Evolutionary conservation across 2,888 invertebrate species (phyloP), one percentile per base, ranked within the genome.

Genomic region (Itoplectis maculator): DNA sequence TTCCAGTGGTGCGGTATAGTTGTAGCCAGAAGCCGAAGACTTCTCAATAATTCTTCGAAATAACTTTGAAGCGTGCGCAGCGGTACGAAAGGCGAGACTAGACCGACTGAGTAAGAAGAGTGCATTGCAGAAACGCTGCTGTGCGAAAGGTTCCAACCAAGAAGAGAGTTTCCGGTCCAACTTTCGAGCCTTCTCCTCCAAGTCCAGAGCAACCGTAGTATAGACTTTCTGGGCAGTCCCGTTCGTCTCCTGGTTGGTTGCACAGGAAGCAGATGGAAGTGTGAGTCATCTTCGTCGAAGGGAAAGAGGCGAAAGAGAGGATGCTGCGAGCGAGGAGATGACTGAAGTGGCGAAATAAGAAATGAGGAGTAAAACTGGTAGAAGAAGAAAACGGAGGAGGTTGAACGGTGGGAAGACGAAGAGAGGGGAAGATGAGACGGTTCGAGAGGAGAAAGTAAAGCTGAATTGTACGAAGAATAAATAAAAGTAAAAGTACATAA

Each of bases 1-100:
- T 56, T 47, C 77, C 51, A 47, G 68, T 59, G 5, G 2, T 5
- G 68, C 66, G 5, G 2, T 5, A 5, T 59, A 37, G 61, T 8
- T 59, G 63, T 72, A 76, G 70, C 73, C 77, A 73, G 66, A 66
- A 81, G 70, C 83, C 87, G 84, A 86, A 88, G 89, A 89, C 88
- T 89, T 90, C n/a, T 89, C 89, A 88, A 90, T 90, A 89, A 90
- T 90, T 90, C 90, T 89, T 88, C 86, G 85, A 85, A 90, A 89
- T 90, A 90, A 90, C 88, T 90, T 89, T 85, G 87, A 87, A 86
- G 84, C 79, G 76, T 75, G 84, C 79, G 76, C 77, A 82, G 75
- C 76, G 81, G 84, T 84, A 79, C 83, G 82, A 85, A 81, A 78
- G 69, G 42, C 45, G 59, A 63, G 59, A 65, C 69, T 63, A 63